Base-by-base conservation (phyloP, 2,113 vertebrate species). In the Rousettus leschenaultii region DNA sequence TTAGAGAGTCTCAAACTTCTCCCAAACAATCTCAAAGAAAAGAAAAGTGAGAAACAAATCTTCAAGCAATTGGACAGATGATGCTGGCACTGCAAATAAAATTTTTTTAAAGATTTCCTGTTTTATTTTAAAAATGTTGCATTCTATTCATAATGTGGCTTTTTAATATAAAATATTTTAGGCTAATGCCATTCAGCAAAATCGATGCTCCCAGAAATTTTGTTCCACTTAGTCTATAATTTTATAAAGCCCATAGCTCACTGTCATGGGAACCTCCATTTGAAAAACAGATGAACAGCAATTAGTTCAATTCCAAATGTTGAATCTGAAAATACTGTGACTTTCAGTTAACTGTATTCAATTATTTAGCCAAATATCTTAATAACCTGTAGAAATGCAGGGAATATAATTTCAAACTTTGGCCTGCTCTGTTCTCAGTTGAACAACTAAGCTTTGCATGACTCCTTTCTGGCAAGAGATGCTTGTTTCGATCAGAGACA, bases 341-440 rank as follows among this genome's bases (percentile, higher is more conserved):
- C 19, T 93, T 87, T 93, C 33, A 40, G 43, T 53, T 92, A 77
- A 38, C 6, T 59, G 33, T 78, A 80, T 83, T 96, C 45, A 70
- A 13, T 33, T 59, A 83, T 48, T 94, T 71, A 86, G n/a, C 30
- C 82, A 97, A 80, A 73, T 91, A 95, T 89, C 88, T 91, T 74
- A 45, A 61, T 65, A 92, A 93, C 57, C 70, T 51, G 26, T 28
- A 48, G n/a, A 86, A 90, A 80, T 51, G 16, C 33, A 8, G 43
- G 28, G 35, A 92, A 57, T 85, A 75, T 57, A 89, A 89, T 57
- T 74, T 83, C 63, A 83, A 65, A 38, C 48, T 70, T 82, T 35
- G 55, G 40, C 48, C 57, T n/a, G 40, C 48, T 83, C 66, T 70
- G 48, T 68, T 93, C 48, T 92, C 48, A 43, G 30, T 18, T 73